Evolutionary conservation across 2,797 vertebrate genomes (phyloP).

Genomic region (Margarornis squamiger): DNA sequence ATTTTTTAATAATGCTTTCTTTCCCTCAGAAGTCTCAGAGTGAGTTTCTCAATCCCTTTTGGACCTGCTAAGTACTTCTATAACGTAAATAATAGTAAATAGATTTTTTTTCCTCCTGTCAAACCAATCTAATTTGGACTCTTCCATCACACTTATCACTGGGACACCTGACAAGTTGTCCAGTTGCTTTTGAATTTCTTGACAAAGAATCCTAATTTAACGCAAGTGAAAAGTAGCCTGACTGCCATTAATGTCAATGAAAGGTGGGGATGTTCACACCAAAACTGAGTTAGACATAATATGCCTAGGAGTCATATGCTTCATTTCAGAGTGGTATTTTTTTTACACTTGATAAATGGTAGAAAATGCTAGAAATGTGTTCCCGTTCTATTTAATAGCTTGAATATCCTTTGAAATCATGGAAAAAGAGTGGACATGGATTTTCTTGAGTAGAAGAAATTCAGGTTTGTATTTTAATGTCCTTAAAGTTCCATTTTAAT

Average conservation of each 20-base stretch:
- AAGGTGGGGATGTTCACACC: not conserved
- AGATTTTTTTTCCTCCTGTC: not conserved
- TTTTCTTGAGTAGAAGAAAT: conserved; percentile 20
- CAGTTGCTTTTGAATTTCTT: not conserved
- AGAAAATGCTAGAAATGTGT: not conserved
- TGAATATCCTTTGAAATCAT: not conserved
- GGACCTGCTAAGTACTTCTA: not conserved
- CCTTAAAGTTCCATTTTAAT: conserved; percentile 78
- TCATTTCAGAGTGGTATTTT: not conserved
- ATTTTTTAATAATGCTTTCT: not conserved
- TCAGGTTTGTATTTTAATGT: conserved; percentile 56
- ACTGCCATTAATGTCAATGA: not conserved
- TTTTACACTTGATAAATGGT: not conserved
- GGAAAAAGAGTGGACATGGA: not conserved
- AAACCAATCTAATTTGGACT: conserved; percentile 29
- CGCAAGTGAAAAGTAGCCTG: not conserved
- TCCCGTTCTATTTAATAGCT: not conserved
- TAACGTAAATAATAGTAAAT: conserved; percentile 30
- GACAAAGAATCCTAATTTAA: conserved; percentile 22
- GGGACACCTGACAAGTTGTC: conserved; percentile 10
- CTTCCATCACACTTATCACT: conserved; percentile 16
- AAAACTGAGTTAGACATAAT: not conserved
- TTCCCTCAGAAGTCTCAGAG: not conserved
- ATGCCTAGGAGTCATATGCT: not conserved
- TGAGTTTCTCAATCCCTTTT: not conserved